phyloP scores from a whole-genome alignment of 2,113 vertebrate genomes.

The Cyrtonyx montezumae region DNA sequence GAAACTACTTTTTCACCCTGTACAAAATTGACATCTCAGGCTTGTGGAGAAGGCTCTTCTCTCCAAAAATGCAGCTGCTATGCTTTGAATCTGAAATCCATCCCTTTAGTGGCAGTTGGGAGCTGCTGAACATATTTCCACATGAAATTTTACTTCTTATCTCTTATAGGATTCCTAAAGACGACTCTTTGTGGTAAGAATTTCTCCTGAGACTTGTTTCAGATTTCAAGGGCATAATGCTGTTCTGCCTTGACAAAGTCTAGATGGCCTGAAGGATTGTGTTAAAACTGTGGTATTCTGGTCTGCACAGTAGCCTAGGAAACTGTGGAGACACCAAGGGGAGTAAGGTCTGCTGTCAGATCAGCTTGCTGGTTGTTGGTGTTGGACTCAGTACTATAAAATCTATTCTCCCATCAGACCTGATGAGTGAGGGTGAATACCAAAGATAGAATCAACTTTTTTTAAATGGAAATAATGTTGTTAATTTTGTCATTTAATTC shows the following conservation, averaged over 20 bases:
- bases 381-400: slow-evolving; percentile 40
- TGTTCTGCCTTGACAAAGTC: slow-evolving; percentile 39
- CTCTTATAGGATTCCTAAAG: background rate
- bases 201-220: background rate
- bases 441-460: background rate
- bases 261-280: slow-evolving; percentile 27
- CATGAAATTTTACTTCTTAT: background rate
- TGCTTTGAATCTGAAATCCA: background rate
- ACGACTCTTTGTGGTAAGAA: background rate
- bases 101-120: background rate
- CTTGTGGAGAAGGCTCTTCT: background rate
- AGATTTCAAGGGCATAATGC: background rate
- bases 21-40: background rate
- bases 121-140: background rate
- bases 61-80: background rate
- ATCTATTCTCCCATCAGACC: background rate
- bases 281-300: background rate
- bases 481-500: slow-evolving; percentile 47
- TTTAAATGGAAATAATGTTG: slow-evolving; percentile 38
- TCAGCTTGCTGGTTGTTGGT: background rate
- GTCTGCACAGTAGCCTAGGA: slow-evolving; percentile 16
- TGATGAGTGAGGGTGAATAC: background rate
- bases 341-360: background rate
- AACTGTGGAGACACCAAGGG: slow-evolving; percentile 25
- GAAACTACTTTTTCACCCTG: background rate